phyloP scores from a whole-genome alignment of 2,113 vertebrate genomes.

The Muntiacus muntjak region DNA sequence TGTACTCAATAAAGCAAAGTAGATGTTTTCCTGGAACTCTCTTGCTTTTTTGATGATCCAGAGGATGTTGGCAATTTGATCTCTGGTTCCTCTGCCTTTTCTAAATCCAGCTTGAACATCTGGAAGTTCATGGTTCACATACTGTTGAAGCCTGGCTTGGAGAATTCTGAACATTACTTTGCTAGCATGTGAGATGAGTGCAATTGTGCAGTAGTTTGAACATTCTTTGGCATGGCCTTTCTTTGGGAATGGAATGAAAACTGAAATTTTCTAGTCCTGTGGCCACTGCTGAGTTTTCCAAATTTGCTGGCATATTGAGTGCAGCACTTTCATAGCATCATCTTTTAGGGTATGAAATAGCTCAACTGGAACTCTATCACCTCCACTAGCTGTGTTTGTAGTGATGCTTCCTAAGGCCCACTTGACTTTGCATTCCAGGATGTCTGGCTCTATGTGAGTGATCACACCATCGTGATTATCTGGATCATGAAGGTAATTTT shows the following conservation, averaged over 20 bases:
- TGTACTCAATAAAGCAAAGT: neutral
- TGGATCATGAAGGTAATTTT: neutral
- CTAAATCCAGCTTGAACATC: neutral
- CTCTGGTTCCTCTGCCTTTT: neutral
- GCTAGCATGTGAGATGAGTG: neutral
- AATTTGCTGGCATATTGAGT: neutral
- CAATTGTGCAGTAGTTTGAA: neutral
- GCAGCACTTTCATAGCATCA: neutral
- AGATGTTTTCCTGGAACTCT: neutral
- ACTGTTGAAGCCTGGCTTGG: neutral
- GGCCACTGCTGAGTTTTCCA: neutral
- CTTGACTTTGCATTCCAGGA: neutral
- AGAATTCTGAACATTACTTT: neutral
- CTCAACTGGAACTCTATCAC: neutral
- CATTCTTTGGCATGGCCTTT: neutral
- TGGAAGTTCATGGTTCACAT: neutral
- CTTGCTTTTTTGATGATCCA: neutral
- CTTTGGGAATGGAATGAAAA: neutral
- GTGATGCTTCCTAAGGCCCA: neutral
- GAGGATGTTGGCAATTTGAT: neutral
- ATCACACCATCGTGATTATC: neutral
- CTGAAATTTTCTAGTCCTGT: neutral
- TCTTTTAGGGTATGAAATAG: neutral
- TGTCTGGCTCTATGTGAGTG: neutral
- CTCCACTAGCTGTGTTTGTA: neutral